Conservation (phyloP, 2,797 vertebrate genomes). For the Characodon lateralis region DNA sequence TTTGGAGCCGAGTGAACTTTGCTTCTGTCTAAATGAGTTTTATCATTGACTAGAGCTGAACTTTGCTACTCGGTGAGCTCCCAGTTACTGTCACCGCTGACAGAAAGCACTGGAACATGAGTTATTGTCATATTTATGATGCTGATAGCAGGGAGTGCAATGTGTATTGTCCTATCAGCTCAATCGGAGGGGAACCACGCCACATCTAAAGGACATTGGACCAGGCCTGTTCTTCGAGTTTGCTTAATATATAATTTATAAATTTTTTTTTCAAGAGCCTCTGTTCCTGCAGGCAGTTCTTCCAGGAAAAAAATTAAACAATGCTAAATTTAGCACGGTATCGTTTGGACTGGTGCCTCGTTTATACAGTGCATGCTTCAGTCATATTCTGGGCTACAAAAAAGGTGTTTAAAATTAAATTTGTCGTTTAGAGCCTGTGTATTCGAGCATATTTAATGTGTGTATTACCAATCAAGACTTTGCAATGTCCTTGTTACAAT, state of each 20-base stretch:
- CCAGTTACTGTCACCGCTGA: slow-evolving; percentile 41
- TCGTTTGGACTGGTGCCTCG: slow-evolving; percentile 53
- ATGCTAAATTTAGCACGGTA: slow-evolving; percentile 60
- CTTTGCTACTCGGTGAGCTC: slow-evolving; percentile 70
- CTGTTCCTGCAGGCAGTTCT: slow-evolving; percentile 41
- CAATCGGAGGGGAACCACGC: slow-evolving; percentile 41
- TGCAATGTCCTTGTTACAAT: slow-evolving; percentile 6
- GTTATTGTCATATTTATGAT: slow-evolving; percentile 61
- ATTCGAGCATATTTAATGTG: slow-evolving; percentile 8
- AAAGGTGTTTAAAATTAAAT: slow-evolving; percentile 34
- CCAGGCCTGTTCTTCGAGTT: slow-evolving; percentile 35
- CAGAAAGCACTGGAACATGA: slow-evolving; percentile 42
- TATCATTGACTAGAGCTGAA: slow-evolving; percentile 79
- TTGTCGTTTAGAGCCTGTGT: neutral
- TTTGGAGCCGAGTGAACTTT: slow-evolving; percentile 75
- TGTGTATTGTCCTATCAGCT: slow-evolving; percentile 39
- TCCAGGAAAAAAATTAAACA: slow-evolving; percentile 35
- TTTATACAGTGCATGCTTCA: slow-evolving; percentile 54
- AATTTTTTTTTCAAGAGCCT: slow-evolving; percentile 22
- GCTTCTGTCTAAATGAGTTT: slow-evolving; percentile 73
- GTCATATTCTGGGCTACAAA: slow-evolving; percentile 36
- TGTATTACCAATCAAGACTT: neutral
- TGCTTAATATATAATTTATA: slow-evolving; percentile 43
- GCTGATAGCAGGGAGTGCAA: slow-evolving; percentile 34
- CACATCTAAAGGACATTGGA: slow-evolving; percentile 51